phyloP scores from a whole-genome alignment of 2,113 vertebrate species.

The Oreamnos americanus region DNA sequence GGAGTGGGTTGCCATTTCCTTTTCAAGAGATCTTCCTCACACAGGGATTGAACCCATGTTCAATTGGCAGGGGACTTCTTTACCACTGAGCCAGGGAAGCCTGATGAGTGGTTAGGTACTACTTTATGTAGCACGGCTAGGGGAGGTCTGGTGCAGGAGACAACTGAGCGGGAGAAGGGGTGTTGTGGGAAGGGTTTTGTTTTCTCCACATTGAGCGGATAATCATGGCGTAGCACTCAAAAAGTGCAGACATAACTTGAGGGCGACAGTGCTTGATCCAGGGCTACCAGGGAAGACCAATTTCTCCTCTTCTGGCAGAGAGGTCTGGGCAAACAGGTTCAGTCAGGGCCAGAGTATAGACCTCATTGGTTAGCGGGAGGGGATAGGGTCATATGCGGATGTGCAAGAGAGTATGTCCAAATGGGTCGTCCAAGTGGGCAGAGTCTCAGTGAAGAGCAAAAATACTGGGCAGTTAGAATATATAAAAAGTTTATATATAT shows the following conservation, averaged over 20 bases:
- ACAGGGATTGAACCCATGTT: neutral
- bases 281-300: neutral
- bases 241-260: neutral
- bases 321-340: neutral
- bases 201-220: neutral
- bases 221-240: neutral
- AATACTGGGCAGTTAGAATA: neutral
- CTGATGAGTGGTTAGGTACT: neutral
- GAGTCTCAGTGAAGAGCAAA: neutral
- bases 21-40: neutral
- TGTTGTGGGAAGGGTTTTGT: too few species aligned
- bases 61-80: neutral
- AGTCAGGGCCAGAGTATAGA: neutral
- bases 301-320: neutral
- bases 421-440: too few species aligned
- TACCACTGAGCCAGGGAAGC: neutral
- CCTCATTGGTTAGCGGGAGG: accelerated
- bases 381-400: neutral
- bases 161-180: neutral
- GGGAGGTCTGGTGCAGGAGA: too few species aligned
- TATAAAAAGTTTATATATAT: neutral
- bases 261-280: neutral
- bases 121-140: neutral
- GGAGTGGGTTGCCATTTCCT: neutral
- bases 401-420: neutral